Evolutionary conservation across 2,888 invertebrate genomes (phyloP).

Genomic region (Mesodorylaimus sp.): DNA sequence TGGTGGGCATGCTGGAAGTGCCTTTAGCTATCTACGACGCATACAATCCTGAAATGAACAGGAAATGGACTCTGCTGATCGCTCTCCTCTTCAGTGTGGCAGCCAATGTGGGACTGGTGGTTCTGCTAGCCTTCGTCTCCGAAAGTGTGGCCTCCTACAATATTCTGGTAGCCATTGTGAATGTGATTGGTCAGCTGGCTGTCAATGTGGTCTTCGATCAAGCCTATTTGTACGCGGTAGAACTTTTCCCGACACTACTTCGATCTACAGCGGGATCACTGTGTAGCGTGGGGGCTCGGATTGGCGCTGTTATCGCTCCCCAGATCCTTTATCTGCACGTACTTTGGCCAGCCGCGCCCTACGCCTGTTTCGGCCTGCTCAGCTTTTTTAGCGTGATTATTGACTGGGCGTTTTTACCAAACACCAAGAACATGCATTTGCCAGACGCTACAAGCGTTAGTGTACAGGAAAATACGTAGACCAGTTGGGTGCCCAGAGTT

Average conservation of each 20-base stretch:
- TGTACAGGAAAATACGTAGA: too few relatives aligned
- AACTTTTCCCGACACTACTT: not conserved
- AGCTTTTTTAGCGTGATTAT: not conserved
- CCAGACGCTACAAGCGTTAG: not conserved
- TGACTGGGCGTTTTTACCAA: not conserved
- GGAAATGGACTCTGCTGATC: not conserved
- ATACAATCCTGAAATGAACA: not conserved
- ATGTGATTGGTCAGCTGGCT: not conserved
- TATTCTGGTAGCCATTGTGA: not conserved
- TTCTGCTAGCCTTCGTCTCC: not conserved
- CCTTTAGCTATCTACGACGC: not conserved
- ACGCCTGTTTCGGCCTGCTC: not conserved
- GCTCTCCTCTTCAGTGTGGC: not conserved
- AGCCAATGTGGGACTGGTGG: not conserved
- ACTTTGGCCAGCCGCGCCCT: not conserved
- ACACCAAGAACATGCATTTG: not conserved
- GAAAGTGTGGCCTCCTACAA: not conserved
- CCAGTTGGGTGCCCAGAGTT: too few relatives aligned
- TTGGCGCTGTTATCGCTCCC: not conserved
- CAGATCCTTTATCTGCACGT: not conserved
- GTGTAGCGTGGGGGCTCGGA: not conserved
- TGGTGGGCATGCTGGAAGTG: not conserved
- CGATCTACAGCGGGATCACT: not conserved
- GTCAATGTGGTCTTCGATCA: not conserved
- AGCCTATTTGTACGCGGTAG: not conserved